These are phyloP conservation scores for Neotragus pygmaeus DNA, from an alignment of 2,113 vertebrate genomes.

Conservation along the genomic window DNA sequence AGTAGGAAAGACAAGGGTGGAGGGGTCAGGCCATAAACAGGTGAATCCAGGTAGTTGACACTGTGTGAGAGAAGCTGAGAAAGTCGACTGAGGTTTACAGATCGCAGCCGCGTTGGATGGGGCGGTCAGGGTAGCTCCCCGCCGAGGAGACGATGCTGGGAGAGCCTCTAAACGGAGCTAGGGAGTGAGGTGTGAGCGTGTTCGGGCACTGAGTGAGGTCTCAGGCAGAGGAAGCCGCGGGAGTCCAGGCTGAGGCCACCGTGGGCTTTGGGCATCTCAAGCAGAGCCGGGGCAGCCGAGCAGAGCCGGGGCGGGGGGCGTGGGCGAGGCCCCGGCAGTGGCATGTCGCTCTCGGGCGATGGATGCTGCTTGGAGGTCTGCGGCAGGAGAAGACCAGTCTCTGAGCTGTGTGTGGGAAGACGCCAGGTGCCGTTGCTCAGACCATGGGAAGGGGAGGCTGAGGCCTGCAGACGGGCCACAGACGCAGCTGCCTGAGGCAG, in stretches of 20 bases:
- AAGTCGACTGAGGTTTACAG: not conserved
- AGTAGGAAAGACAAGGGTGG: rapidly evolving
- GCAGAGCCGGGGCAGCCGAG: not conserved
- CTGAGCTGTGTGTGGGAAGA: not conserved
- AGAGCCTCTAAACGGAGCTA: no score
- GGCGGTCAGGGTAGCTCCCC: rapidly evolving
- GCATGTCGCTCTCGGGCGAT: not conserved
- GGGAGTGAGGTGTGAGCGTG: rapidly evolving
- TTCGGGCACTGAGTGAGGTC: not conserved
- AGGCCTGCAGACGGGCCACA: rapidly evolving
- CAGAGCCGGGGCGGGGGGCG: rapidly evolving
- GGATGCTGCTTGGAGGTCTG: not conserved
- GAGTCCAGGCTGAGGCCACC: not conserved
- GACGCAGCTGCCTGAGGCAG: rapidly evolving
- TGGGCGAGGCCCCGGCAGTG: not conserved
- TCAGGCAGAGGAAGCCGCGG: not conserved
- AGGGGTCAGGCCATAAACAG: no score
- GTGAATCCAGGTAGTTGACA: no score
- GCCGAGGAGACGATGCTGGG: not conserved
- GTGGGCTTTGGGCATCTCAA: not conserved
- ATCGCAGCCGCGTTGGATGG: no score
- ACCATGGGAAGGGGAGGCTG: rapidly evolving
- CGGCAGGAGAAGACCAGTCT: not conserved
- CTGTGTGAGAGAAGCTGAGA: not conserved
- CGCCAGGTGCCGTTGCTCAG: rapidly evolving